These are phyloP conservation scores for Pygathrix nemaeus DNA, from an alignment of 2,113 vertebrate genomes.

Conservation along the genomic window DNA sequence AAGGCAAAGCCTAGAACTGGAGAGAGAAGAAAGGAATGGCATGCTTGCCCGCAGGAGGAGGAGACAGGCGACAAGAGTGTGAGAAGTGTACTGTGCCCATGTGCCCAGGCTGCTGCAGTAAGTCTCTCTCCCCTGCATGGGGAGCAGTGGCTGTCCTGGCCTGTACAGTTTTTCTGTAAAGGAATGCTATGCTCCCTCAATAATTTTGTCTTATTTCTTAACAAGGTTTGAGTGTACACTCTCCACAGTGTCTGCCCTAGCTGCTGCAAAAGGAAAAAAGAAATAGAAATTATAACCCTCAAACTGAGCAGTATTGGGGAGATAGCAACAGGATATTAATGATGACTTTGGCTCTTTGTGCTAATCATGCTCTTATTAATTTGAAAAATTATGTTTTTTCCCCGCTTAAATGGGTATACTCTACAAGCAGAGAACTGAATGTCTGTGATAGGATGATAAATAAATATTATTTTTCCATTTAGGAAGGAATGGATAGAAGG, in stretches of 20 bases:
- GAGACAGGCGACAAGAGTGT: neutral
- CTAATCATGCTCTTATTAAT: neutral
- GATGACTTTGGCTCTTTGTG: neutral
- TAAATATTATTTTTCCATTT: neutral
- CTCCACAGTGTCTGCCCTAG: neutral
- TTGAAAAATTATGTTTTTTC: neutral
- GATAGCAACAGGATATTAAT: neutral
- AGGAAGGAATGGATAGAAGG: conserved; percentile 1
- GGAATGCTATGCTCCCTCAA: neutral
- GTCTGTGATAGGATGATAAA: neutral
- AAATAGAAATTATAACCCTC: neutral
- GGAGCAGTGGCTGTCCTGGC: neutral
- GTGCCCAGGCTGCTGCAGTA: neutral
- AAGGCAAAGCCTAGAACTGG: neutral
- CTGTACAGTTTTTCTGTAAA: neutral
- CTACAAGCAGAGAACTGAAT: neutral
- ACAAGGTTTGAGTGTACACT: neutral
- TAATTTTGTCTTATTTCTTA: neutral
- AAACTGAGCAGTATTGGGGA: neutral
- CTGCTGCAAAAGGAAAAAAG: neutral
- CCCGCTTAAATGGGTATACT: neutral
- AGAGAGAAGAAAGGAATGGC: neutral
- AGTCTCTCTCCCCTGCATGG: neutral
- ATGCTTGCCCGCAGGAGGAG: neutral
- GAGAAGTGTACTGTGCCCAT: too few relatives aligned